Evolutionary conservation across 2,113 vertebrate species (phyloP), one percentile per base, ranked within the genome.

Genomic region (Tretioscincus oriximinensis): DNA sequence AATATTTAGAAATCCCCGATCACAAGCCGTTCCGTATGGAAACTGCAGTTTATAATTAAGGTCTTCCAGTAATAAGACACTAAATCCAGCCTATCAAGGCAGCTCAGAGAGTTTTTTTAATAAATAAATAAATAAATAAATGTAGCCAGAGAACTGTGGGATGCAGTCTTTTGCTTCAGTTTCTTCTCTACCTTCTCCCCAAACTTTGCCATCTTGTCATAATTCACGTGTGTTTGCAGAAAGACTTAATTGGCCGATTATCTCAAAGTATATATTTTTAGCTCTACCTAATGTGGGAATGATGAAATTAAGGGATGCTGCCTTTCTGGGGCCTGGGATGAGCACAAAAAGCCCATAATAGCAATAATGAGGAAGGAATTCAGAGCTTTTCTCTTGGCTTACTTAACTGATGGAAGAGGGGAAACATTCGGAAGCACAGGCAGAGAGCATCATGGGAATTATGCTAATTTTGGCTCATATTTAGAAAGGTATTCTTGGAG

Each of bases 21-120:
- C 7, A 78, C 82, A 84, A 4, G 8, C 28, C 76, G 0, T 71
- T 90, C 9, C 29, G 83, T 81, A 51, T 64, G 65, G 47, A 76
- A 80, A 29, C 51, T 85, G n/a, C 71, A 73, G 1, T 12, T 76
- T 85, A 89, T 81, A 90, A 83, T 76, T 84, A 81, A 91, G 83
- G 20, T 74, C 28, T 76, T 70, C 9, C 21, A 71, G 82, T 85
- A 78, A 80, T 1, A 10, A 80, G 68, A 83, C 71, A 81, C 4
- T 47, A 82, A 78, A 82, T 88, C 16, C 54, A 86, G 7, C 26
- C 77, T 87, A 22, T 20, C 81, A 84, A n/a, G 87, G 83, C 20
- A 45, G 14, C 64, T 90, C 29, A 41, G 29, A 78, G 11, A 18
- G 14, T 28, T 0, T 45, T 70, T 26, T 26, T 5, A 18, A n/a